Percentiles rank a stretch among this genome's conserved stretches.
Evolutionary conservation across 2,797 vertebrate species (phyloP).

Genomic region (Sternarchorhynchus goeldii): DNA sequence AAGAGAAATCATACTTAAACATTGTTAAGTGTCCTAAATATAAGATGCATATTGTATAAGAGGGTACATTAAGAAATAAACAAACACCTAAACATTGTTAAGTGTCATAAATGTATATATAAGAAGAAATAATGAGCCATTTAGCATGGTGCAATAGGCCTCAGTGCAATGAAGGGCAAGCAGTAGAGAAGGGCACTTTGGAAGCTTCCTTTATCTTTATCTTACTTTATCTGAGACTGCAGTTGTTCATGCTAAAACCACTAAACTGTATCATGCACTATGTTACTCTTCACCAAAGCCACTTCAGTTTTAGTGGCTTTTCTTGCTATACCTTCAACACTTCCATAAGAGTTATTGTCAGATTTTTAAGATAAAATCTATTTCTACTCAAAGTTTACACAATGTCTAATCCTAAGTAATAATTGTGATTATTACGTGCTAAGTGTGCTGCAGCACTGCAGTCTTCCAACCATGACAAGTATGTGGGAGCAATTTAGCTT

Average conservation of each 20-base stretch:
- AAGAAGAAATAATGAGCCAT: constrained; percentile 65
- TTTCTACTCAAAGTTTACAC: too few relatives aligned
- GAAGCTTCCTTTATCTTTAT: neutral
- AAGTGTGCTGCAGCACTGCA: too few relatives aligned
- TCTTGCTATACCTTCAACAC: too few relatives aligned
- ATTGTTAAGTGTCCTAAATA: constrained; percentile 7
- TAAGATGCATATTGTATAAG: constrained; percentile 62
- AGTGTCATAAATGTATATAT: neutral
- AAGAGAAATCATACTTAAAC: neutral
- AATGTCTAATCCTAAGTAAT: too few relatives aligned
- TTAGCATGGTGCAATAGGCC: constrained; percentile 64
- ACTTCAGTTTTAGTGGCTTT: neutral
- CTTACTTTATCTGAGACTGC: neutral
- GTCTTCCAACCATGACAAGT: too few relatives aligned
- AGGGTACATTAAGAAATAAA: constrained; percentile 45
- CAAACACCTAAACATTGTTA: too few relatives aligned
- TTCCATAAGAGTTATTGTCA: too few relatives aligned
- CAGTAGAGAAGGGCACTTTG: constrained; percentile 51
- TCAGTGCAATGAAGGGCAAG: constrained; percentile 44
- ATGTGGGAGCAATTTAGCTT: too few relatives aligned
- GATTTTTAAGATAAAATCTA: too few relatives aligned
- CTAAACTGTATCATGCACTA: too few relatives aligned
- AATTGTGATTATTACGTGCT: too few relatives aligned
- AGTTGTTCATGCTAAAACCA: neutral
- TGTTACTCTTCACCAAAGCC: neutral